phyloP scores from a whole-genome alignment of 2,113 vertebrate species.

The Neotragus moschatus region DNA sequence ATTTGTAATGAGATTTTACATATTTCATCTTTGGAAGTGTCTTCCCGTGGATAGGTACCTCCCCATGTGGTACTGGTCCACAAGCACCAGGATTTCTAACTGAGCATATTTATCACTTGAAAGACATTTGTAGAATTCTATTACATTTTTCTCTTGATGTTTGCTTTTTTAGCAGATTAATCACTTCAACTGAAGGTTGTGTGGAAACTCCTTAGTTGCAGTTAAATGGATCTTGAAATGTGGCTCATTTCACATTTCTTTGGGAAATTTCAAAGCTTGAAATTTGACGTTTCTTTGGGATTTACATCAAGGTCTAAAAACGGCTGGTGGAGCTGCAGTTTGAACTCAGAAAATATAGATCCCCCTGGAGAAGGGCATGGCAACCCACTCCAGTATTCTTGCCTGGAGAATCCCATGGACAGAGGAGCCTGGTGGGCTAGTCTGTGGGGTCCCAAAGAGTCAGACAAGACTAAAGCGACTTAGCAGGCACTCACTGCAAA shows the following conservation, averaged over 20 bases:
- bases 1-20: background rate
- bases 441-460: background rate
- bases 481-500: background rate
- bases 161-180: background rate
- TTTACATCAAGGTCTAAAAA: background rate
- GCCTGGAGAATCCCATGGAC: background rate
- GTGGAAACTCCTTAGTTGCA: background rate
- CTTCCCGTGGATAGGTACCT: background rate
- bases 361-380: background rate
- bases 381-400: background rate
- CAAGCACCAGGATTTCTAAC: background rate
- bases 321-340: no score
- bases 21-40: background rate
- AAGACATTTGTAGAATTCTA: background rate
- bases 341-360: no score
- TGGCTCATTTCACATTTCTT: background rate
- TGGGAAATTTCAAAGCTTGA: background rate
- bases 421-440: background rate
- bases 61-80: background rate
- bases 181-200: background rate
- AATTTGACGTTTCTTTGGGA: background rate
- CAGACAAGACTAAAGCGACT: background rate
- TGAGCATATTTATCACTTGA: background rate
- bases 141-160: background rate
- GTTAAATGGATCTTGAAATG: background rate